Conservation (phyloP, 2,797 vertebrate genomes). For the Meriones psammophilus region DNA sequence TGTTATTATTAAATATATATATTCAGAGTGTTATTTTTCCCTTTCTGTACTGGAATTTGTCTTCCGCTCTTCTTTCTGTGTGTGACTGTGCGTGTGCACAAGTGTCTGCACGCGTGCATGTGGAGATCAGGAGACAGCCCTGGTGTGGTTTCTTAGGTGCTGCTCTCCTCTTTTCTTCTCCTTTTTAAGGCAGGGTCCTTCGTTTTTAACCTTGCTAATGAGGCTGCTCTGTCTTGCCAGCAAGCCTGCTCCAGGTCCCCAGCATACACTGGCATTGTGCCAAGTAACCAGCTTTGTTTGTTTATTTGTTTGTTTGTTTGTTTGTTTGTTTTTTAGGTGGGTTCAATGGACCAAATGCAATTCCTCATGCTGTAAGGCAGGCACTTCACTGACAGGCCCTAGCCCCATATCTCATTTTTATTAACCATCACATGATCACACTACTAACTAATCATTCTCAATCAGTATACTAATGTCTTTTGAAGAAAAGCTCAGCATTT, state of each 20-base stretch:
- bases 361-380: not conserved
- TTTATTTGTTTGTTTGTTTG: too few relatives aligned
- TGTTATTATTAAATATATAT: not conserved
- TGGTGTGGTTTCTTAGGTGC: not conserved
- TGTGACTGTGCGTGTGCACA: not conserved
- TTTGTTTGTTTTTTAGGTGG: too few relatives aligned
- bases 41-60: not conserved
- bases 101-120: not conserved
- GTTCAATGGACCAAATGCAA: not conserved
- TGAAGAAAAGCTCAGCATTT: constrained; percentile 39
- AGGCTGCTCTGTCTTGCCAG: not conserved
- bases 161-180: not conserved
- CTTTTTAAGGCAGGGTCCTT: not conserved
- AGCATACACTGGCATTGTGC: not conserved
- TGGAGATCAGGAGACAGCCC: not conserved
- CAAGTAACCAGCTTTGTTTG: too few relatives aligned
- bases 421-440: not conserved
- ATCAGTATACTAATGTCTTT: constrained; percentile 50
- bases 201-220: not conserved
- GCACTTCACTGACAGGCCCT: not conserved
- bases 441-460: constrained; percentile 30
- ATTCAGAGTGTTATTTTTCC: not conserved
- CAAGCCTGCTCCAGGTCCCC: not conserved
- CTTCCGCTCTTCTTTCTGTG: not conserved
- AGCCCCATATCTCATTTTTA: not conserved